These are phyloP conservation scores for Pyrrhosoma nymphula DNA, from an alignment of 2,888 invertebrate species.

Conservation along the genomic window DNA sequence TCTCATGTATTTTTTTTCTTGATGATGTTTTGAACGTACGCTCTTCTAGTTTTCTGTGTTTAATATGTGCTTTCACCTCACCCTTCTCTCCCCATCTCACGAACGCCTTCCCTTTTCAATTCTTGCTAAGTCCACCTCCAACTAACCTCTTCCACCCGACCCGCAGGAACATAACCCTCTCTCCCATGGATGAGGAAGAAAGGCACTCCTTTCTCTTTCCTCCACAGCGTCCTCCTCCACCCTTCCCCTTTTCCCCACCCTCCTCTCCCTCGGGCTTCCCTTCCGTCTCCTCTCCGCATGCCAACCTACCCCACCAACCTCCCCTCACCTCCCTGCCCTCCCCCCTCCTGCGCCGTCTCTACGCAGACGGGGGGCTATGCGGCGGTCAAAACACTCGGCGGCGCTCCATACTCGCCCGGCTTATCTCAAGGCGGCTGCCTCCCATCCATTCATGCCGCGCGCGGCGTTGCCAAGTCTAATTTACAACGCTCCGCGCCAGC, in stretches of 20 bases:
- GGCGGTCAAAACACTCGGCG: conserved; percentile 9
- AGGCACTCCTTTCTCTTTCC: conserved; percentile 16
- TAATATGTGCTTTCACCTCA: too few relatives aligned
- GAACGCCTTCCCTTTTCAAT: too few relatives aligned
- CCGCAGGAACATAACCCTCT: too few relatives aligned
- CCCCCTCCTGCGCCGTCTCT: not conserved
- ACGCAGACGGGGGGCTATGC: not conserved
- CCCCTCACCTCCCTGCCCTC: not conserved
- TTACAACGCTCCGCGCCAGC: not conserved
- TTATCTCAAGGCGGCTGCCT: not conserved
- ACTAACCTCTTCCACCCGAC: too few relatives aligned
- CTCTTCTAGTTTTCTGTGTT: too few relatives aligned
- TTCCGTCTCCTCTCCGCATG: not conserved
- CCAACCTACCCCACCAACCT: not conserved
- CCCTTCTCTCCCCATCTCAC: too few relatives aligned
- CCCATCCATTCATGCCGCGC: conserved; percentile 39
- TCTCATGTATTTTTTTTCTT: too few relatives aligned
- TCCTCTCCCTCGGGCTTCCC: not conserved
- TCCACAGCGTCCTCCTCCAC: not conserved
- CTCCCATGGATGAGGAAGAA: not conserved
- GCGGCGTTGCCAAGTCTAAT: conserved; percentile 40
- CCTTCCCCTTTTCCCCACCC: not conserved
- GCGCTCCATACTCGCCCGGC: not conserved
- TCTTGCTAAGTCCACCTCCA: too few relatives aligned
- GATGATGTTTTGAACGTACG: too few relatives aligned